Conservation (phyloP, 2,888 invertebrate species). For the Parthenolecanium corni region DNA sequence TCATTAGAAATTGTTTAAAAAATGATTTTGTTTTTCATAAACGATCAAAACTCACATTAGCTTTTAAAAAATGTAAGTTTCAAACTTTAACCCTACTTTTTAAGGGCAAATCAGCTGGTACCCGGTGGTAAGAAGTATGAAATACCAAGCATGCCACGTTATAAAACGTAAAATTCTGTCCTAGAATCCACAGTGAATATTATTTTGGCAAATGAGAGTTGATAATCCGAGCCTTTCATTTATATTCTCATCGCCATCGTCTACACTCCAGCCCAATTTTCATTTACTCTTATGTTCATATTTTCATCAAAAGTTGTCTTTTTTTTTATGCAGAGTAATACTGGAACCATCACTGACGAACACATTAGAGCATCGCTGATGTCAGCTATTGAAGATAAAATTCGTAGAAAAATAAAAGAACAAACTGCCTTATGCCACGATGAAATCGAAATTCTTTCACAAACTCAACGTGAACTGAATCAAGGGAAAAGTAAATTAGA, state of each 20-base stretch:
- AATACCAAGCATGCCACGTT: slow-evolving; percentile 27
- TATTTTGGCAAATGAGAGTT: no score
- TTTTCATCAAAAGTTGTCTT: no score
- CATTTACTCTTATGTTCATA: background rate
- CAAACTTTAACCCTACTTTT: no score
- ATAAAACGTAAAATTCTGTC: no score
- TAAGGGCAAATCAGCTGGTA: no score
- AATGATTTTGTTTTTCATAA: no score
- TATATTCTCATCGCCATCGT: background rate
- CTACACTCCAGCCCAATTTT: no score
- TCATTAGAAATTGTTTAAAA: no score
- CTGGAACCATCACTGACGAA: slow-evolving; percentile 85
- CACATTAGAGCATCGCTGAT: slow-evolving; percentile 87
- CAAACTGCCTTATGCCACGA: slow-evolving; percentile 83
- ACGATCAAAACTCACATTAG: no score
- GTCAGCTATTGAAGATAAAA: slow-evolving; percentile 90
- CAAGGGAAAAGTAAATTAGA: slow-evolving; percentile 74
- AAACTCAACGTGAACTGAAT: slow-evolving; percentile 74
- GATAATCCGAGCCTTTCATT: slow-evolving; percentile 9
- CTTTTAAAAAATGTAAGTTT: no score
- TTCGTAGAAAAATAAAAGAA: slow-evolving; percentile 74
- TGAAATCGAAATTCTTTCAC: slow-evolving; percentile 74
- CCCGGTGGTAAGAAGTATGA: no score
- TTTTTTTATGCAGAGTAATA: slow-evolving; percentile 38
- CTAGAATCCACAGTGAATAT: no score